Evolutionary conservation across 1,140 invertebrate genomes (phyloP), one percentile per base, ranked within the genome.

Genomic region (Camponotus vicinus): DNA sequence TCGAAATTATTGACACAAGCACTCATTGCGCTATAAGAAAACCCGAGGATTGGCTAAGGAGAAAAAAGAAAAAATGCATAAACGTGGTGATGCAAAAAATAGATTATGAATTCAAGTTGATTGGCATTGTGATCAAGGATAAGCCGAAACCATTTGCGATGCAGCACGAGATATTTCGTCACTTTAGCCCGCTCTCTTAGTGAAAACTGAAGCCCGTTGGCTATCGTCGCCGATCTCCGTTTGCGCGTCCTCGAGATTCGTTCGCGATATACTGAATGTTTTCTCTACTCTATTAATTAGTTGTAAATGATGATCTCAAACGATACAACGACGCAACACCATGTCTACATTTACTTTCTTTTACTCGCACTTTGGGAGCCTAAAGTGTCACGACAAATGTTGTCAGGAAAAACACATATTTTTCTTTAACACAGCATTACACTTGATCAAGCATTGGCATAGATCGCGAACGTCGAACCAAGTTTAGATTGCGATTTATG

Each of bases 81-180:
- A 59, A 86, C 73, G 61, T 55, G 59, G 34, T 84, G 87, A 86
- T 78, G 21, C 32, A 57, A 82, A 71, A 55, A 88, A 37, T 87
- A 89, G 64, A 63, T 67, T 91, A 87, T 15, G 75, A 52, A 52
- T 85, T 85, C 49, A 85, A 75, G 71, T 87, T 37, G 59, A 77
- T 42, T 42, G 59, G 66, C 86, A 90, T 90, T 86, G 89, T 90
- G 89, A 90, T 90, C 86, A 86, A 90, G 89, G 83, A 90, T 83
- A 64, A 69, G 70, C 45, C 40, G 40, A 42, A 42, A 37, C n/a
- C 61, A 45, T 57, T 85, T 37, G n/a, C 70, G 52, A 71, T 61
- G 69, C 61, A 70, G 9, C 42, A 61, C 21, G 63, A 52, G 15
- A 79, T 57, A 70, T 49, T 52, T 42, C 18, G n/a, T n/a, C 63